A percentile compares a stretch with the other conserved stretches of the same genome.
phyloP scores from a whole-genome alignment of 1,140 invertebrate genomes.

The Melipona quadrifasciata region DNA sequence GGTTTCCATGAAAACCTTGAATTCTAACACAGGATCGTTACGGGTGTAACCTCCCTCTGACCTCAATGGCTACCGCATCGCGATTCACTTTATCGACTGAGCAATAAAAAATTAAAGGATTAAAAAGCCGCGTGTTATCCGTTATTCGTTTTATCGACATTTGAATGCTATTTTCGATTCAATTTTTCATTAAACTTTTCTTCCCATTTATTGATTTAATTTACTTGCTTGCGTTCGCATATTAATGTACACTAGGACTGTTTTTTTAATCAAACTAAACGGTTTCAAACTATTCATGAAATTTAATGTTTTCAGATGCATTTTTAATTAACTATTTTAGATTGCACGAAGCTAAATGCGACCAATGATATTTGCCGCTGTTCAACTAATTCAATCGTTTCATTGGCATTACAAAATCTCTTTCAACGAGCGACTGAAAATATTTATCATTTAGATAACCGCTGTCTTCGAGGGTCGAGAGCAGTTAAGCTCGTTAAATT shows the following conservation, averaged over 20 bases:
- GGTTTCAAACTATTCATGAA: not conserved
- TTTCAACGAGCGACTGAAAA: constrained; percentile 37
- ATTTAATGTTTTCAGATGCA: not conserved
- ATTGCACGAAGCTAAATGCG: not conserved
- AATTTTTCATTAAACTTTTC: not conserved
- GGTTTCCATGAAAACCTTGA: constrained; percentile 40
- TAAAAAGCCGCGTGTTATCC: constrained; percentile 51
- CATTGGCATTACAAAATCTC: constrained; percentile 44
- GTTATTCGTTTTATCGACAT: constrained; percentile 34
- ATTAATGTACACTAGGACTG: not conserved
- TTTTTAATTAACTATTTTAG: not conserved
- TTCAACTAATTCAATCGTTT: constrained; percentile 33
- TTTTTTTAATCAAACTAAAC: not conserved
- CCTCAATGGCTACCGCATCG: not conserved
- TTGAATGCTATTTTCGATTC: not conserved
- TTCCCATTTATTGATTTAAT: not conserved
- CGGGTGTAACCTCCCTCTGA: constrained; percentile 14
- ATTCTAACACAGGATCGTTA: constrained; percentile 45
- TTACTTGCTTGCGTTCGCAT: not conserved
- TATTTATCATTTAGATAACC: constrained; percentile 45
- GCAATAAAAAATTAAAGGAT: constrained; percentile 44
- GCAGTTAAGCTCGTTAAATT: constrained; percentile 53
- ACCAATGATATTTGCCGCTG: not conserved
- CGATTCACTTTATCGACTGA: constrained; percentile 60
- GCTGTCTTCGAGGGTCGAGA: constrained; percentile 44